These are phyloP conservation scores for Onthophagus sagittarius DNA, from an alignment of 2,888 invertebrate species.

Conservation along the genomic window DNA sequence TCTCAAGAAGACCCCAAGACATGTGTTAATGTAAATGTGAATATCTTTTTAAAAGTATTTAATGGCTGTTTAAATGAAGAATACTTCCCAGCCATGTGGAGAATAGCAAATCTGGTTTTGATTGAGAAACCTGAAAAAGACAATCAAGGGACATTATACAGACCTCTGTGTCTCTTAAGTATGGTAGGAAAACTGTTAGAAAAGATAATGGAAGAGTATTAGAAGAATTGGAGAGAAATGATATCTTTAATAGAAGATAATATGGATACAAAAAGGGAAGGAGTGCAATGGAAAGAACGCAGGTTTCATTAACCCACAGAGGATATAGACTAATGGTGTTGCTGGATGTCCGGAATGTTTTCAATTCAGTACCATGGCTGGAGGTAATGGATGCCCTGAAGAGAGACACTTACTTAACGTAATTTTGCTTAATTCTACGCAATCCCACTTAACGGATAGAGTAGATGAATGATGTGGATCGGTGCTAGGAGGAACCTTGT, in stretches of 20 bases:
- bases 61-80: background rate
- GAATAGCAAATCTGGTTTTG: background rate
- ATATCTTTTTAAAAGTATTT: background rate
- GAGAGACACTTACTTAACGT: too few relatives aligned
- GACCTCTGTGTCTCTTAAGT: background rate
- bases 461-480: too few relatives aligned
- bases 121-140: background rate
- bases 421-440: too few relatives aligned
- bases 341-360: too few relatives aligned
- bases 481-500: too few relatives aligned
- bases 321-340: too few relatives aligned
- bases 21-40: background rate
- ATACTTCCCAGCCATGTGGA: background rate
- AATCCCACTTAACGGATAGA: too few relatives aligned
- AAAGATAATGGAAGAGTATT: background rate
- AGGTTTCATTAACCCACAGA: too few relatives aligned
- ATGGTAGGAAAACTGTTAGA: background rate
- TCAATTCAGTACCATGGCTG: too few relatives aligned
- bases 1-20: slow-evolving; percentile 2
- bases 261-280: too few relatives aligned
- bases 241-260: background rate
- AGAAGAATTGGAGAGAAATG: background rate
- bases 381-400: too few relatives aligned
- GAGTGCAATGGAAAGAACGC: too few relatives aligned
- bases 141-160: background rate